Evolutionary conservation across 1,140 invertebrate genomes (phyloP).

Genomic region (Chlorops oryzae): DNA sequence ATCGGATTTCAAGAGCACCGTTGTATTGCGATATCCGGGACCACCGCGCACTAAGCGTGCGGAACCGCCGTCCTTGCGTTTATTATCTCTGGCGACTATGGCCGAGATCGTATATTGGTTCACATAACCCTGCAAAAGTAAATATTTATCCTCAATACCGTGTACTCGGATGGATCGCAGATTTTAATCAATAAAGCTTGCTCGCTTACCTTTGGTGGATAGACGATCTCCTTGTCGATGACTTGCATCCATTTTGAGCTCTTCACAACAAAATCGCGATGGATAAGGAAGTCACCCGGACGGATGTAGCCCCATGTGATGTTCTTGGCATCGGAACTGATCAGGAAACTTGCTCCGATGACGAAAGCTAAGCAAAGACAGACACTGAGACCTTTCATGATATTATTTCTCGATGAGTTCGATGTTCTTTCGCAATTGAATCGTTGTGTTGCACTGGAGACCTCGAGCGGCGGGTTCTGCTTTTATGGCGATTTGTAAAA

Average conservation of each 20-base stretch:
- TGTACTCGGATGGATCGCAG: too few relatives aligned
- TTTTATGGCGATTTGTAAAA: too few relatives aligned
- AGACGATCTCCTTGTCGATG: slow-evolving; percentile 28
- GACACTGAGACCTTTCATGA: too few relatives aligned
- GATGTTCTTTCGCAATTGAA: too few relatives aligned
- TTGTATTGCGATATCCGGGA: slow-evolving; percentile 38
- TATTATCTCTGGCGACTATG: slow-evolving; percentile 48
- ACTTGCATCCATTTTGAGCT: slow-evolving; percentile 36
- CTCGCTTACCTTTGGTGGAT: slow-evolving; percentile 13
- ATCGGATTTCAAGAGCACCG: slow-evolving; percentile 49
- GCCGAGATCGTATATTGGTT: background rate
- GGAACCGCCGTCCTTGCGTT: slow-evolving; percentile 49
- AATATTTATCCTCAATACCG: too few relatives aligned
- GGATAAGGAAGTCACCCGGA: slow-evolving; percentile 16
- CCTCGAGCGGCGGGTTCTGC: too few relatives aligned
- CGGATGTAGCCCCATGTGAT: slow-evolving; percentile 11
- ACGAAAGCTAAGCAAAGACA: too few relatives aligned
- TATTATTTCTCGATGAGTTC: too few relatives aligned
- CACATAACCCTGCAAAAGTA: background rate
- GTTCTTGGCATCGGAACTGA: slow-evolving; percentile 14
- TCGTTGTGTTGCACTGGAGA: too few relatives aligned
- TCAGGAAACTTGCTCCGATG: too few relatives aligned
- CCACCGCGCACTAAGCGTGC: slow-evolving; percentile 41
- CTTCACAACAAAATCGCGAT: slow-evolving; percentile 28
- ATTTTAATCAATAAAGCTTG: background rate